These are phyloP conservation scores for Brachionus koreanus DNA, from an alignment of 1,140 invertebrate genomes.

Conservation along the genomic window DNA sequence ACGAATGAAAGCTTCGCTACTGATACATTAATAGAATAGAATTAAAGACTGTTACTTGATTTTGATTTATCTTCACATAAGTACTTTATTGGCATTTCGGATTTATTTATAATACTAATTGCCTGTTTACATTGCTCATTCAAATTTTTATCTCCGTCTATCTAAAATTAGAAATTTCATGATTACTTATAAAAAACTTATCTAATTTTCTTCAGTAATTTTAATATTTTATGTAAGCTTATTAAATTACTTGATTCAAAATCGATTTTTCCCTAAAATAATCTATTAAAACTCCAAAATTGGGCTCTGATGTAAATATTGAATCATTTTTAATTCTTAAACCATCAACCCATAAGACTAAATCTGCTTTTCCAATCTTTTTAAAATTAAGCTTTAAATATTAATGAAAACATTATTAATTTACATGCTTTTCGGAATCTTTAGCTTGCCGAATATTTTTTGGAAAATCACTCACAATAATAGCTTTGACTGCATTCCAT, in stretches of 20 bases:
- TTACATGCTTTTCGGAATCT: constrained; percentile 24
- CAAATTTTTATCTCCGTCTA: constrained; percentile 25
- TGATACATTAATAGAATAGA: neutral
- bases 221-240: neutral
- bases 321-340: neutral
- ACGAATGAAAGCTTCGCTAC: neutral
- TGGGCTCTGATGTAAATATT: neutral
- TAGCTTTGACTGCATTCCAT: neutral
- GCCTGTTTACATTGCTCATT: constrained; percentile 1
- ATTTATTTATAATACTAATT: neutral
- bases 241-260: neutral
- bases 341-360: neutral
- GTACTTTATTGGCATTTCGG: neutral
- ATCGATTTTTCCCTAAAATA: neutral
- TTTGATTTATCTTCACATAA: constrained; percentile 3
- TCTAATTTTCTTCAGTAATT: neutral
- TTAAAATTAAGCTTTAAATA: neutral
- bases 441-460: constrained; percentile 16
- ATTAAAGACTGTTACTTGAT: constrained; percentile 1
- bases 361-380: neutral
- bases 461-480: constrained; percentile 13
- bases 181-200: neutral
- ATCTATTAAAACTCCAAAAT: neutral
- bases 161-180: neutral
- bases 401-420: neutral